Conservation (phyloP, 2,888 invertebrate species). For the Macrophya annulata region DNA sequence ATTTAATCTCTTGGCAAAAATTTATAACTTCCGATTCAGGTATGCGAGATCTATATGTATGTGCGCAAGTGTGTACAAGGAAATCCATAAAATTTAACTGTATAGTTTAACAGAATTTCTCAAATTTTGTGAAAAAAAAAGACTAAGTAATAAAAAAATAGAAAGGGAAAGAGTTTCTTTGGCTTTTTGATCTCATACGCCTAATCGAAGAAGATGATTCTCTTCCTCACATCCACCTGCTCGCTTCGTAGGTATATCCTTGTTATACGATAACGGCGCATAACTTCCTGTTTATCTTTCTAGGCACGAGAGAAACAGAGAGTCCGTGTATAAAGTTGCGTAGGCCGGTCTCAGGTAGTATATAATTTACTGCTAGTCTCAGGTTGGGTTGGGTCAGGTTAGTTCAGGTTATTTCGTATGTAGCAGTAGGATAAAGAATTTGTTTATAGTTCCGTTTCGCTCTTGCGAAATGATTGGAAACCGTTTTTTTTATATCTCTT, state of each 20-base stretch:
- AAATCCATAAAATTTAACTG: slow-evolving; percentile 10
- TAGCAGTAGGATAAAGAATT: slow-evolving; percentile 21
- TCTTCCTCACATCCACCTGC: neutral
- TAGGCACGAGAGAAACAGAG: neutral
- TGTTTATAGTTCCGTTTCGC: slow-evolving; percentile 30
- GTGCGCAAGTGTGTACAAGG: neutral
- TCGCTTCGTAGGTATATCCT: slow-evolving; percentile 3
- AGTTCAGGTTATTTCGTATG: slow-evolving; percentile 17
- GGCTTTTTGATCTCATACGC: neutral
- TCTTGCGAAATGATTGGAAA: slow-evolving; percentile 25
- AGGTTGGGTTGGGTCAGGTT: slow-evolving; percentile 24
- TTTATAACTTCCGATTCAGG: slow-evolving; percentile 42
- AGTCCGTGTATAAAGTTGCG: neutral
- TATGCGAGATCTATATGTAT: neutral
- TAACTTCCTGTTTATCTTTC: slow-evolving; percentile 52
- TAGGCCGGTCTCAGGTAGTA: neutral
- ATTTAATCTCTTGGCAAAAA: slow-evolving; percentile 48
- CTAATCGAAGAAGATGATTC: slow-evolving; percentile 4
- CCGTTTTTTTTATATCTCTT: neutral
- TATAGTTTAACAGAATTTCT: no score
- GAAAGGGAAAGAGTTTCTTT: neutral
- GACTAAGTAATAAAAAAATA: neutral
- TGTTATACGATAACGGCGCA: slow-evolving; percentile 33
- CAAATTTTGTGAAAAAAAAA: no score
- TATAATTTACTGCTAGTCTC: slow-evolving; percentile 19